Evolutionary conservation across 2,113 vertebrate species (phyloP), one percentile per base, ranked within the genome.

Genomic region (Echinops telfairi): DNA sequence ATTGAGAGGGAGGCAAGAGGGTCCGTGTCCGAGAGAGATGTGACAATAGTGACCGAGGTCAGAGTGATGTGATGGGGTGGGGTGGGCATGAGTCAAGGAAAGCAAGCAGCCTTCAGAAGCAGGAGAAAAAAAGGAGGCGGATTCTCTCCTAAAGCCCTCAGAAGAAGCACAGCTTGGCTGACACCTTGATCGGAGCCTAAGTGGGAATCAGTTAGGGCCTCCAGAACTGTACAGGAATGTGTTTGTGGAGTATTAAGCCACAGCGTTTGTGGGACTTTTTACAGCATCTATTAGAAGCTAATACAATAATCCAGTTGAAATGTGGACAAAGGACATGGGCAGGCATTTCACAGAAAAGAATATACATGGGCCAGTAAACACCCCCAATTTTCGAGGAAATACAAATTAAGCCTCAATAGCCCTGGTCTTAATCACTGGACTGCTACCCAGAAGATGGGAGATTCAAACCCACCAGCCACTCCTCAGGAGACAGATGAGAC

Each of bases 161-260:
- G 25, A 22, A 66, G 9, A 2, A 29, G 7, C 60, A 64, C 23
- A 64, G 60, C 20, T 64, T 25, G 20, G 22, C 60, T 9, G 60
- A 64, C 60, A 64, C 23, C 60, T 64, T 64, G 23, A 66, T 27
- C 64, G 25, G 9, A 66, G 58, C 19, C 15, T 60, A 22, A 19
- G 12, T 62, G 22, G 60, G 19, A 62, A 19, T 62, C 60, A 62
- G 3, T 19, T 62, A 12, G 60, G 60, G 31, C 66, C 14, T 15
- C 70, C 70, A 73, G 70, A 33, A 73, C n/a, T 36, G 16, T 36
- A 20, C 17, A 36, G 20, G n/a, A 73, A 36, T 47, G 87, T 76
- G 88, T 62, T 23, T 38, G 57, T 75, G 64, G 75, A 40, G 77
- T 36, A 79, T 80, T 90, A 90, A 88, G 5, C n/a, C 77, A 57